These are phyloP conservation scores for Strix uralensis DNA, from an alignment of 2,113 vertebrate genomes.

Conservation along the genomic window DNA sequence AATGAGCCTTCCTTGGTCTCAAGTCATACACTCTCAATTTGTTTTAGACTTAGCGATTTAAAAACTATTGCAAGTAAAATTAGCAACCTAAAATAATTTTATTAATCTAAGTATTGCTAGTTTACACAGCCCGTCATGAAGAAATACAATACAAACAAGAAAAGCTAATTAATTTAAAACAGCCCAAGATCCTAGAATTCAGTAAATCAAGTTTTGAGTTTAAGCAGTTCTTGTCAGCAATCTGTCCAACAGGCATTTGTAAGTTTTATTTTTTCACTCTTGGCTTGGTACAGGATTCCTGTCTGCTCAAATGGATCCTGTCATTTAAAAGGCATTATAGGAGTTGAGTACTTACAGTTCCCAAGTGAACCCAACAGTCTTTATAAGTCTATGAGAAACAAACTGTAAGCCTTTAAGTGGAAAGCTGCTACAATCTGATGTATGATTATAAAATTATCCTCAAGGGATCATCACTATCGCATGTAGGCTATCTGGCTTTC, in stretches of 20 bases:
- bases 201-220: constrained; percentile 5
- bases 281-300: background rate
- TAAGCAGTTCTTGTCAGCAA: background rate
- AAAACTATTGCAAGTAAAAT: constrained; percentile 43
- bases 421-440: background rate
- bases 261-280: background rate
- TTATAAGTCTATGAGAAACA: background rate
- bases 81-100: background rate
- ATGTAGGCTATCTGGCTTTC: background rate
- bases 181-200: background rate
- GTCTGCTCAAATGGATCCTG: background rate
- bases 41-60: constrained; percentile 1
- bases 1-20: background rate
- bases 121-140: background rate
- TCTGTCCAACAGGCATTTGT: background rate
- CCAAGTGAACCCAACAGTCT: background rate
- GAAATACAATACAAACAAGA: constrained; percentile 22
- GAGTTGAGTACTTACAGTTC: background rate
- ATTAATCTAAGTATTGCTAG: background rate
- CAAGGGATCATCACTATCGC: fast-evolving
- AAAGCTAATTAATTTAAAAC: background rate
- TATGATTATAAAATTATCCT: background rate
- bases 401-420: background rate
- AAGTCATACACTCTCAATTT: background rate
- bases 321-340: background rate